Evolutionary conservation across 1,140 invertebrate genomes (phyloP), one percentile per base, ranked within the genome.

Genomic region (Augochlora pura): DNA sequence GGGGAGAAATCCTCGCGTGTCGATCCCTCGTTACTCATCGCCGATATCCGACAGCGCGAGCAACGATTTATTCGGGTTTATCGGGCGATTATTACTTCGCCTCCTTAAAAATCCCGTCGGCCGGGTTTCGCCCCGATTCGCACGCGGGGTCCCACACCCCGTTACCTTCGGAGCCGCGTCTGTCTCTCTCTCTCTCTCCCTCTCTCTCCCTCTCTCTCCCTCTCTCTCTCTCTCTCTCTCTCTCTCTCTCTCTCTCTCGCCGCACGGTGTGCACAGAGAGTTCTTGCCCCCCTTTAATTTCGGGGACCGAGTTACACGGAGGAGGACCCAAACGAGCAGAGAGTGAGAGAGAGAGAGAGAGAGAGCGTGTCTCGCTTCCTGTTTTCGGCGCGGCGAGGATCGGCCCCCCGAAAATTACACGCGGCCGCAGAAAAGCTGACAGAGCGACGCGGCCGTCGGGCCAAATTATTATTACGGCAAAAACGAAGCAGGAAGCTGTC

Each of bases 391-490:
- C 54, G 16, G 49, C 5, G 63, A 32, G 23, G 65, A 66, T 46
- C 75, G 62, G 18, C 16, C 60, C 32, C 32, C n/a, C n/a, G n/a
- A 54, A 77, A 81, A 81, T 83, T 83, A 81, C 63, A 69, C 72
- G 54, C 25, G 67, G 60, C 21, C 71, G n/a, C n/a, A 27, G 52
- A 49, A 27, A 42, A 70, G 71, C 65, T 68, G 83, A 82, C 74
- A 65, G 73, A 65, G 72, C 46, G 38, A 65, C 74, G 46, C 54
- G 73, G 60, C 83, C 72, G 75, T 10, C 80, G 77, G 81, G 67
- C 81, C 73, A 90, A 91, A 89, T 91, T 88, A 90, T 90, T 88
- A 91, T 91, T 91, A 87, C 87, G 64, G 87, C 89, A 90, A 91
- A 91, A 91, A 88, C 81, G 74, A 79, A 81, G 72, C 71, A 79